Evolutionary conservation across 2,888 invertebrate genomes (phyloP).

Genomic region (Strigamia transsilvanica): DNA sequence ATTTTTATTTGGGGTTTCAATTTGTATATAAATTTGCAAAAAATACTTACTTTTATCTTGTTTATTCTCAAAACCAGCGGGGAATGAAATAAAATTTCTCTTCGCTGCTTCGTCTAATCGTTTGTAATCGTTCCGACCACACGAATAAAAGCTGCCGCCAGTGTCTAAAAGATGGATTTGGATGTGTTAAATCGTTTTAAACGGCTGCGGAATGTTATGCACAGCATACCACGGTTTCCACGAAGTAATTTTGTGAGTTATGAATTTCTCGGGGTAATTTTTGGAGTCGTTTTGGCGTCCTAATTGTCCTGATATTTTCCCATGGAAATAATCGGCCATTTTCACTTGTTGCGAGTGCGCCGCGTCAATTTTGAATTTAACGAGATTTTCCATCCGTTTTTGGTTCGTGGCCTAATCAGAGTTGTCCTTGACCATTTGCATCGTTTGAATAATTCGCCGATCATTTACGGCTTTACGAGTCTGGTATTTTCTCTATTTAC

Average conservation of each 20-base stretch:
- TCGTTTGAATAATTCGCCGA: not conserved
- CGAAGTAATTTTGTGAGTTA: not conserved
- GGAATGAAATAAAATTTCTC: not conserved
- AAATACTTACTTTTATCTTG: not conserved
- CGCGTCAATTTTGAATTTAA: not conserved
- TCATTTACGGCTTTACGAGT: too few species aligned
- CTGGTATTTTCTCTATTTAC: not conserved
- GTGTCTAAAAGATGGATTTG: not conserved
- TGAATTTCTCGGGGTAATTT: not conserved
- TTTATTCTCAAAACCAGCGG: not conserved
- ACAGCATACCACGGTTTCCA: not conserved
- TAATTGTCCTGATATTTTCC: conserved; percentile 41
- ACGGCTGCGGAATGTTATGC: conserved; percentile 39
- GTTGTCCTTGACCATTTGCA: conserved; percentile 40
- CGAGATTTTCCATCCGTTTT: not conserved
- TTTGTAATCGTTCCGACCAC: conserved; percentile 41
- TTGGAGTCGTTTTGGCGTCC: not conserved
- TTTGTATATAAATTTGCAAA: too few species aligned
- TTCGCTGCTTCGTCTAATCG: not conserved
- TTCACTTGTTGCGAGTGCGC: conserved; percentile 5
- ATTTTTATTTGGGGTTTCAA: too few species aligned
- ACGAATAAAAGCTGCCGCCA: not conserved
- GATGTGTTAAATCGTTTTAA: not conserved
- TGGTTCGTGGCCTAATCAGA: conserved; percentile 4
- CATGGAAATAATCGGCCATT: not conserved